Evolutionary conservation across 2,888 invertebrate genomes (phyloP).

Genomic region (Eupithecia dodoneata): DNA sequence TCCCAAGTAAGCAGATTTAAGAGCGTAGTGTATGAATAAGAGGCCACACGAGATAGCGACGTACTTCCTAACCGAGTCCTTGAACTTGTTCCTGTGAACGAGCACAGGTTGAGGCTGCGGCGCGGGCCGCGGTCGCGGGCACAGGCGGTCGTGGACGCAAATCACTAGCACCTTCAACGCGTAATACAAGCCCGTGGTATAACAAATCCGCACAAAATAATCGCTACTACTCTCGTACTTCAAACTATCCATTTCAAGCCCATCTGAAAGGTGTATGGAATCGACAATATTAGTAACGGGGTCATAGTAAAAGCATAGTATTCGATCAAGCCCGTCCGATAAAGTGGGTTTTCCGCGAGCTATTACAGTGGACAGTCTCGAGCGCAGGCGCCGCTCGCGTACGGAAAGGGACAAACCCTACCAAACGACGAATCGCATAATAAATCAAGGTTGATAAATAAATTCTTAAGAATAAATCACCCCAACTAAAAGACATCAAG

Average conservation of each 20-base stretch:
- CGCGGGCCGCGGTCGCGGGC: not conserved
- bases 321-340: not conserved
- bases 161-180: not conserved
- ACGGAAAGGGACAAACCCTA: constrained; percentile 39
- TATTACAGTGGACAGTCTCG: not conserved
- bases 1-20: not conserved
- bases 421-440: constrained; percentile 49
- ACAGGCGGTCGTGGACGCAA: not conserved
- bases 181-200: constrained; percentile 2
- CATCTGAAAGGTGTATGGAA: constrained; percentile 2
- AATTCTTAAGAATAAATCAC: constrained; percentile 55
- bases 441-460: constrained; percentile 56
- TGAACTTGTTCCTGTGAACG: not conserved
- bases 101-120: not conserved
- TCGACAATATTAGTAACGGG: constrained; percentile 13
- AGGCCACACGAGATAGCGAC: not conserved
- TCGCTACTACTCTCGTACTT: not conserved
- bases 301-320: not conserved
- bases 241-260: constrained; percentile 8
- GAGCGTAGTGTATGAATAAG: not conserved
- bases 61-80: not conserved
- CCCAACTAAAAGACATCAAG: constrained; percentile 35
- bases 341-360: not conserved
- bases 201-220: not conserved
- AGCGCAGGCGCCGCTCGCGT: not conserved